These are phyloP conservation scores for Sitodiplosis mosellana DNA, from an alignment of 1,140 invertebrate genomes.

Conservation along the genomic window DNA sequence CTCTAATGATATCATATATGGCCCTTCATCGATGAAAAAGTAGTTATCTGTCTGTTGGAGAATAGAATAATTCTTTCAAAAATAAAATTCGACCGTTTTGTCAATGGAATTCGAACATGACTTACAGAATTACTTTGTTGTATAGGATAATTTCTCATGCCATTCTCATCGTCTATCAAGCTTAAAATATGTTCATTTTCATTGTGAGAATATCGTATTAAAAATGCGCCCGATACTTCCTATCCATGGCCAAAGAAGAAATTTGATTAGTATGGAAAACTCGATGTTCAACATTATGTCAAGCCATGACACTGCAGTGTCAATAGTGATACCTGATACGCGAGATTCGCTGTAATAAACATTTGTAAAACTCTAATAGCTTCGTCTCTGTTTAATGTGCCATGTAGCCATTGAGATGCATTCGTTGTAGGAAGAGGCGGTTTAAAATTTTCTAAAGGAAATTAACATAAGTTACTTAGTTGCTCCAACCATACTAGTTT, in stretches of 20 bases:
- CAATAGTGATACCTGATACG: neutral
- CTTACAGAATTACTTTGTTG: conserved; percentile 44
- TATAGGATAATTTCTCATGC: conserved; percentile 67
- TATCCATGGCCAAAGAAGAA: too few species aligned
- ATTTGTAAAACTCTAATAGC: conserved; percentile 40
- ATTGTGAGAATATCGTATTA: conserved; percentile 58
- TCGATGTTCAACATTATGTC: too few species aligned
- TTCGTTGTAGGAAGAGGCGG: conserved; percentile 42
- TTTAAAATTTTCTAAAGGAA: conserved; percentile 40
- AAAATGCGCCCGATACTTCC: conserved; percentile 41
- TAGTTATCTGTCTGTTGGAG: conserved; percentile 28
- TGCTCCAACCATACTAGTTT: too few species aligned
- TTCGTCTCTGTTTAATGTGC: conserved; percentile 55
- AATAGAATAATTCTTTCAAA: conserved; percentile 10
- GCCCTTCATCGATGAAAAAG: conserved; percentile 80
- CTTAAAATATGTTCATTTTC: too few species aligned
- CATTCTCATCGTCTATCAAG: conserved; percentile 16
- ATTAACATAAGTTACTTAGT: too few species aligned
- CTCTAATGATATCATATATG: conserved; percentile 66
- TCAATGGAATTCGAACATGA: too few species aligned
- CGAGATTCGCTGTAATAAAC: conserved; percentile 25
- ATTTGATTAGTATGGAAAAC: too few species aligned
- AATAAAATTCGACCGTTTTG: neutral
- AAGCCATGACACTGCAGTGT: too few species aligned
- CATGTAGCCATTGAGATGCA: conserved; percentile 64